These are phyloP conservation scores for Penelope pileata DNA, from an alignment of 2,113 vertebrate genomes.

Conservation along the genomic window DNA sequence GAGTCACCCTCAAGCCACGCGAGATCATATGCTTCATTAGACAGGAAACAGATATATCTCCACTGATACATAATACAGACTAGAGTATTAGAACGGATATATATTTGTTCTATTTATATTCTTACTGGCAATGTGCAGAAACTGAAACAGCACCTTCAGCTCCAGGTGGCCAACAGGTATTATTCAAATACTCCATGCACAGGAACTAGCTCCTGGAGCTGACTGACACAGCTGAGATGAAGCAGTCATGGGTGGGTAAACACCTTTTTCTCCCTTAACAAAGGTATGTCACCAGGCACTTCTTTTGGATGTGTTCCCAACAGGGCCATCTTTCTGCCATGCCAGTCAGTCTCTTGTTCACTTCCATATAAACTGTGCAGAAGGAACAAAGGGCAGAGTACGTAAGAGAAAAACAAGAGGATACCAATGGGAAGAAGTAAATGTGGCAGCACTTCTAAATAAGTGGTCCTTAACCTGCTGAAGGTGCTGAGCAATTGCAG, in stretches of 20 bases:
- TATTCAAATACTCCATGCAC: neutral
- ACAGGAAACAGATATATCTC: constrained; percentile 68
- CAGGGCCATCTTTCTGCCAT: neutral
- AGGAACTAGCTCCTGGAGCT: neutral
- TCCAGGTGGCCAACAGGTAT: constrained; percentile 56
- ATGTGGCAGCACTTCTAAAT: neutral
- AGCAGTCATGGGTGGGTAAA: neutral
- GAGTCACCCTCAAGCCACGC: constrained; percentile 55
- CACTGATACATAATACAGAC: constrained; percentile 65
- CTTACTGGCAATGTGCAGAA: constrained; percentile 27
- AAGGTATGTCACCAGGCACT: neutral
- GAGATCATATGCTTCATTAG: constrained; percentile 58
- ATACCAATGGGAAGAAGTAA: neutral
- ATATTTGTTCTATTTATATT: constrained; percentile 65
- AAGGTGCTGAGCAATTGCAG: constrained; percentile 15
- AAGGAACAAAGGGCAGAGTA: neutral
- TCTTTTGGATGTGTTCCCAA: neutral
- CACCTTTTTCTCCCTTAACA: neutral
- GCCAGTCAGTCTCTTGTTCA: neutral
- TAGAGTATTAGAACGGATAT: constrained; percentile 51
- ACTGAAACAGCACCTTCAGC: constrained; percentile 11
- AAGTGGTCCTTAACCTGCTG: neutral
- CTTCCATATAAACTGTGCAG: neutral
- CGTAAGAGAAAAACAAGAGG: neutral
- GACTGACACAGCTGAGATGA: neutral